These are phyloP conservation scores for Anagyrus pseudococci DNA, from an alignment of 2,888 invertebrate genomes.

Conservation along the genomic window DNA sequence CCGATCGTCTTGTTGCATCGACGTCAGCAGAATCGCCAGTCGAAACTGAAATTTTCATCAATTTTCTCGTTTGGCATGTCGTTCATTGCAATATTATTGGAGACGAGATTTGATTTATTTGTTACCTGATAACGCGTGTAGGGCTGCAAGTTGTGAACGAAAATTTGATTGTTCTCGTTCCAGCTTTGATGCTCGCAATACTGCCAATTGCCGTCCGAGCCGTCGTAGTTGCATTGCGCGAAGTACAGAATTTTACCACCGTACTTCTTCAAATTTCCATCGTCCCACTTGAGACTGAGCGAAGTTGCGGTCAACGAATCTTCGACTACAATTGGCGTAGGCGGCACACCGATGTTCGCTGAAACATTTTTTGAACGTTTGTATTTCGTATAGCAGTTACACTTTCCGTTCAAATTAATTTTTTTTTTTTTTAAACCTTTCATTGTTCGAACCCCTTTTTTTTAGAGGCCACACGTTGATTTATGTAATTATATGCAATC, in stretches of 20 bases:
- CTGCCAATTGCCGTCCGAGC: conserved; percentile 76
- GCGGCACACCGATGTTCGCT: conserved; percentile 74
- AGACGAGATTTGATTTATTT: background rate
- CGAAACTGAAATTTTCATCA: conserved; percentile 78
- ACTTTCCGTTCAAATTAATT: no score
- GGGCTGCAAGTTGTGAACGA: conserved; percentile 81
- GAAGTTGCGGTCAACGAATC: conserved; percentile 80
- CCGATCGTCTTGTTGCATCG: conserved; percentile 68
- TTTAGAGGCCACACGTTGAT: no score
- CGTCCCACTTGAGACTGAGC: conserved; percentile 79
- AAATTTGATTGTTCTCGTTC: conserved; percentile 70
- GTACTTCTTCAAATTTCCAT: conserved; percentile 59
- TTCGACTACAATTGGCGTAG: conserved; percentile 79
- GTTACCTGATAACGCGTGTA: conserved; percentile 89
- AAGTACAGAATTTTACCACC: conserved; percentile 66
- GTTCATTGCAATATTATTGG: background rate
- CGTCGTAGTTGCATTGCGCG: conserved; percentile 80
- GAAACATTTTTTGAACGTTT: conserved; percentile 35
- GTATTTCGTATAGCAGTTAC: background rate
- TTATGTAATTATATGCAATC: no score
- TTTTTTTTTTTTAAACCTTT: no score
- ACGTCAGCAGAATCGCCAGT: conserved; percentile 77
- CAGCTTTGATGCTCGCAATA: conserved; percentile 79
- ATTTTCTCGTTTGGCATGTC: background rate
- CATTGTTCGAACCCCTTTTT: no score